phyloP scores from a whole-genome alignment of 2,888 invertebrate species.

The Oscheius sp. region DNA sequence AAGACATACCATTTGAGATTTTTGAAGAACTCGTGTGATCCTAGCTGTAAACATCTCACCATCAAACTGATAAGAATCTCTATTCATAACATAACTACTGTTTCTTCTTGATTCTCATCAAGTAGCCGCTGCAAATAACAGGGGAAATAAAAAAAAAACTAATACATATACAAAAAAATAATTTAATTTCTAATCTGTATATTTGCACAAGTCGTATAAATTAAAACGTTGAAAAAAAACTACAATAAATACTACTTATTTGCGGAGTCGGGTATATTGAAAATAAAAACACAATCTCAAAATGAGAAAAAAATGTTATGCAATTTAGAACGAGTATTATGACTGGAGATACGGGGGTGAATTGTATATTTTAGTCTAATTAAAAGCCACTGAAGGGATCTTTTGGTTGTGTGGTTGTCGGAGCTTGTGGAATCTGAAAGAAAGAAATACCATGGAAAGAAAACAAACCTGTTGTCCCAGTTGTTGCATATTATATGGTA shows the following conservation, averaged over 20 bases:
- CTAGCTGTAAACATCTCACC: conserved; percentile 10
- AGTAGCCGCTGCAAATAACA: too few relatives aligned
- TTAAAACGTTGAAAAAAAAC: too few relatives aligned
- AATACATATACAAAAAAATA: too few relatives aligned
- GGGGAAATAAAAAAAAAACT: too few relatives aligned
- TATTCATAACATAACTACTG: too few relatives aligned
- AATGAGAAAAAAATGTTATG: background rate
- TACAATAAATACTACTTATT: background rate
- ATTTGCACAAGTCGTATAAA: too few relatives aligned
- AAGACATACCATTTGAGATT: background rate
- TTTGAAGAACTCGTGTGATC: too few relatives aligned
- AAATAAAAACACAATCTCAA: too few relatives aligned
- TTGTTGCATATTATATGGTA: conserved; percentile 20
- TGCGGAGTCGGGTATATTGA: background rate
- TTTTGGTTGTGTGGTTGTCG: conserved; percentile 13
- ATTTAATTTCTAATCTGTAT: too few relatives aligned
- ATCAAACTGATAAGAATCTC: background rate
- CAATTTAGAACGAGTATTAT: background rate
- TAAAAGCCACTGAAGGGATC: conserved; percentile 32
- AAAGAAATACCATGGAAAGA: background rate
- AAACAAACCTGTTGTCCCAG: background rate
- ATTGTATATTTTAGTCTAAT: background rate
- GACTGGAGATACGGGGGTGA: background rate
- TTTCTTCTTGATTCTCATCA: too few relatives aligned
- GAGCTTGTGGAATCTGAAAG: conserved; percentile 4